Percentiles rank a stretch among this genome's conserved stretches.
Conservation (phyloP, 2,888 invertebrate genomes). For the Ferrisia virgata region DNA sequence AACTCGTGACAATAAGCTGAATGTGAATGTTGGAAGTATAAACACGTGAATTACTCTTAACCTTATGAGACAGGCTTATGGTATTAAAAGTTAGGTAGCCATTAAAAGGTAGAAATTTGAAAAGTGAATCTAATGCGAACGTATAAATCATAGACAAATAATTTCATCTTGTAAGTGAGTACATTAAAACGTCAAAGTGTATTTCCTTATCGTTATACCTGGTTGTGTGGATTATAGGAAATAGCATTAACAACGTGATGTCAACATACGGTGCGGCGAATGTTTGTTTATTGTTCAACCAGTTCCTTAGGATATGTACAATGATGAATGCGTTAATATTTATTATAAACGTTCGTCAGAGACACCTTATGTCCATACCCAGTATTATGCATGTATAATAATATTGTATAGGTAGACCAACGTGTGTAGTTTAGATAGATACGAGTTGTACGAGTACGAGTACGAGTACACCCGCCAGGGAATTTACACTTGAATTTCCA, state of each 20-base stretch:
- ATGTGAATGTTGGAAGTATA: not conserved
- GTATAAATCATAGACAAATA: constrained; percentile 13
- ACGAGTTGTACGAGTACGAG: too few relatives aligned
- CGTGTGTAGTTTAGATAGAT: too few relatives aligned
- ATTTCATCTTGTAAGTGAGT: not conserved
- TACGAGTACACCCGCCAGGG: not conserved
- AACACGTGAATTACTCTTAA: not conserved
- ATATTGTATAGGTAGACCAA: not conserved
- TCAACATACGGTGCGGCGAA: not conserved
- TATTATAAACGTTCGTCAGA: not conserved
- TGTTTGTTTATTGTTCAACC: constrained; percentile 29
- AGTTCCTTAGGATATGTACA: not conserved
- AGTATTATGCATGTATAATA: not conserved
- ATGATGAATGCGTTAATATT: constrained; percentile 6
- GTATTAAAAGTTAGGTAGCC: not conserved
- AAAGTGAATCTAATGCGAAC: not conserved
- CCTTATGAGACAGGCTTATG: not conserved
- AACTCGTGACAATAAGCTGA: not conserved
- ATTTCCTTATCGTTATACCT: not conserved
- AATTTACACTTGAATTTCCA: not conserved
- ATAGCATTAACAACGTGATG: constrained; percentile 1
- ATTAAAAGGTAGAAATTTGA: constrained; percentile 6
- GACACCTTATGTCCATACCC: not conserved
- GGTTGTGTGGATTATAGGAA: not conserved
- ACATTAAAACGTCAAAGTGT: constrained; percentile 29